Base-by-base conservation (phyloP, 2,888 invertebrate genomes). In the Euproctis similis region DNA sequence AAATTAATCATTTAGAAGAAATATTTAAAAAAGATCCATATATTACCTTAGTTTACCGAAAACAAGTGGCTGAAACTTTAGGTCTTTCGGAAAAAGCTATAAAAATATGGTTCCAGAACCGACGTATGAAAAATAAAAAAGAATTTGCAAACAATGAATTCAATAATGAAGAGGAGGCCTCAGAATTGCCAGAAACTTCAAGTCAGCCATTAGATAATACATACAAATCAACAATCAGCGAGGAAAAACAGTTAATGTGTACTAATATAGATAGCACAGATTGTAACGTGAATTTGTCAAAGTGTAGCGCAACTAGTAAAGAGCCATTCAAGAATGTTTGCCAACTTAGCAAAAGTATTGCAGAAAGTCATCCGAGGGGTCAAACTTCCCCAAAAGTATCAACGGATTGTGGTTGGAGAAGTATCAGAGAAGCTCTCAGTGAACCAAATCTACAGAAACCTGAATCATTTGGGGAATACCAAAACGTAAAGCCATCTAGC, bases 41-140 rank as follows among this genome's bases (percentile, higher is more conserved):
- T 57, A 74, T 94, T 1, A 89, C 88, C 44, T 86, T 89, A 8
- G 87, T 88, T 0, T 74, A 89, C 12, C 80, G 94, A 4, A 90
- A 90, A 37, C 88, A 91, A 56, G 81, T 94, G 60, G 90, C 94
- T 0, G 62, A 78, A 1, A 48, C 70, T 0, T 73, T 94, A 1
- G 85, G 84, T 25, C 85, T 94, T 6, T 82, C 89, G 1, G 93
- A 94, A 54, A 77, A 90, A 30, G 92, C 93, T 45, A 88, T 94
- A 14, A 94, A 94, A 65, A 91, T 94, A 31, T 94, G 94, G 94
- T 94, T 94, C 56, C 94, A 94, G 62, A 94, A 93, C 61, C 81
- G 93, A 1, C 75, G 93, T 4, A 94, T 93, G 92, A 91, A 89
- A 44, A 82, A 84, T 55, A 91, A 91, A 59, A 90, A 89, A 57